These are phyloP conservation scores for Urophycis tenuis DNA, from an alignment of 2,797 vertebrate genomes.

Conservation along the genomic window DNA sequence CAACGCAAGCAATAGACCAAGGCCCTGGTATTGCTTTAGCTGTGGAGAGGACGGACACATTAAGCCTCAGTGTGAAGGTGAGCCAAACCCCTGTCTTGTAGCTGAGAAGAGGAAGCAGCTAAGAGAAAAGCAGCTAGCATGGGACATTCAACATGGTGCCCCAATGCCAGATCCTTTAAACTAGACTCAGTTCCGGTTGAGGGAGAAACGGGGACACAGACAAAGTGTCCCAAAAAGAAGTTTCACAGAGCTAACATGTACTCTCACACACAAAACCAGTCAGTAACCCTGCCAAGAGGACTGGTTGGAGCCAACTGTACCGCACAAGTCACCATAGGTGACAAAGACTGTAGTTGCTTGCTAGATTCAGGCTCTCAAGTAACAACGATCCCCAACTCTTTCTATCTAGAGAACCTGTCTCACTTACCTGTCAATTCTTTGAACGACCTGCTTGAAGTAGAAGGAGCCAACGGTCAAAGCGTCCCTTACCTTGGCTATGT, in stretches of 20 bases:
- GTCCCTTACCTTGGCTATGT: conserved; percentile 26
- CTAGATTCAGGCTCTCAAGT: conserved; percentile 22
- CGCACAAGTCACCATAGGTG: conserved; percentile 7
- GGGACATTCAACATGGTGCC: neutral
- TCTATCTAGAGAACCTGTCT: conserved; percentile 19
- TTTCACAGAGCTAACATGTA: neutral
- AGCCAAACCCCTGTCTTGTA: no score
- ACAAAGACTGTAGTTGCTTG: conserved; percentile 14
- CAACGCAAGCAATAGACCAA: no score
- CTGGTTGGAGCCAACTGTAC: conserved; percentile 13
- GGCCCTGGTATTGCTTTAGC: no score
- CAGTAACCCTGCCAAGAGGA: conserved; percentile 15
- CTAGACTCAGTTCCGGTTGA: neutral
- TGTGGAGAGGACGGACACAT: no score
- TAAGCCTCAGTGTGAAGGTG: no score
- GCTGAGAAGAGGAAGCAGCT: no score
- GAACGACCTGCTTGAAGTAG: conserved; percentile 17
- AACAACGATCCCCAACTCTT: conserved; percentile 17
- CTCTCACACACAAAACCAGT: neutral
- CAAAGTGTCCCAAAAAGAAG: conserved; percentile 6
- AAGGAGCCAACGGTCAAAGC: conserved; percentile 13
- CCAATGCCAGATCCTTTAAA: conserved; percentile 13
- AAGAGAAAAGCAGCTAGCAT: conserved; percentile 21
- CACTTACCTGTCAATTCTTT: conserved; percentile 11
- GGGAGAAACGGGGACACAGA: conserved; percentile 14